A percentile compares a stretch with the other conserved stretches of the same genome.
phyloP scores from a whole-genome alignment of 2,797 vertebrate species.

The Chaenodraco wilsoni region DNA sequence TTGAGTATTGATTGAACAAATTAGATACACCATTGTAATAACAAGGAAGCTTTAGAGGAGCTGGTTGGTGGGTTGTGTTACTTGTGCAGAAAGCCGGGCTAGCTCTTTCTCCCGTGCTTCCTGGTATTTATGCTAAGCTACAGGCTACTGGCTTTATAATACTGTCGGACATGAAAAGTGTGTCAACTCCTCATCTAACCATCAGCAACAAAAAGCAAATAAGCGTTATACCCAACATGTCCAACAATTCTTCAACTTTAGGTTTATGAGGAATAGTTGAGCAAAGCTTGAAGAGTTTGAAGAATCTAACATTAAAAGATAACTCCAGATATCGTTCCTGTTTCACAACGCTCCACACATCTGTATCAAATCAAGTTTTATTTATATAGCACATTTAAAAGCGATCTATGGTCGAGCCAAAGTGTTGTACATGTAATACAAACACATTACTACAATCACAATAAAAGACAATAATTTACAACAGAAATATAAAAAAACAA shows the following conservation, averaged over 20 bases:
- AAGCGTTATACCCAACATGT: neutral
- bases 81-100: too few species aligned
- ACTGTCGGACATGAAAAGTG: neutral
- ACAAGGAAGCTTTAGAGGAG: neutral
- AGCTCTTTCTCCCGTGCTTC: neutral
- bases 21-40: neutral
- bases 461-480: too few species aligned
- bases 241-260: neutral
- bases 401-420: too few species aligned
- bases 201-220: neutral
- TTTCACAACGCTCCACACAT: conserved; percentile 18
- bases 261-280: neutral
- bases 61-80: too few species aligned
- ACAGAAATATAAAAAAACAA: too few species aligned
- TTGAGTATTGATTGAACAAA: neutral
- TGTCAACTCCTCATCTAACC: neutral
- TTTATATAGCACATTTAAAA: too few species aligned
- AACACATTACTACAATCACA: too few species aligned
- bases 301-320: neutral
- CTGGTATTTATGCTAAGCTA: neutral
- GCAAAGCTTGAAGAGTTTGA: neutral
- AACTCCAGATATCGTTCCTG: conserved; percentile 13
- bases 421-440: too few species aligned
- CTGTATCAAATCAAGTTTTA: conserved; percentile 19
- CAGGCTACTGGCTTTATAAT: neutral